Conservation (phyloP, 2,113 vertebrate genomes). For the Misgurnus mizolepis region DNA sequence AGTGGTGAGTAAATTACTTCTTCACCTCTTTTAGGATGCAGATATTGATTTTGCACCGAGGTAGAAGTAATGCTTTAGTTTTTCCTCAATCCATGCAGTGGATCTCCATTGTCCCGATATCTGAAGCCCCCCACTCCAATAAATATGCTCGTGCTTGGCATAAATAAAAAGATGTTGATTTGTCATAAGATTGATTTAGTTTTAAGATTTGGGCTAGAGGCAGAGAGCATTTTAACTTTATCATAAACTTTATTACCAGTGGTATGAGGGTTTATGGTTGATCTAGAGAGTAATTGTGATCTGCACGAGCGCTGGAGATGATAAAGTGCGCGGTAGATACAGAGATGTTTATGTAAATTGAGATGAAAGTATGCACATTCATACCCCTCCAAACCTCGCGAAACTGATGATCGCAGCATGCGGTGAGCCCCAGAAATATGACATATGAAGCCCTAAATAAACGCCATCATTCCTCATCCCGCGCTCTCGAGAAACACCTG, state of each 20-base stretch:
- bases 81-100: not conserved
- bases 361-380: slow-evolving; percentile 23
- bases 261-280: too few species aligned
- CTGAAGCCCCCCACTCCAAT: not conserved
- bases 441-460: slow-evolving; percentile 31
- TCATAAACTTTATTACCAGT: too few species aligned
- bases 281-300: not conserved
- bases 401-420: slow-evolving; percentile 38
- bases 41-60: slow-evolving; percentile 40
- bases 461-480: slow-evolving; percentile 20
- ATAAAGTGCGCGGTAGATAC: not conserved
- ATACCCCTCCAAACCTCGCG: not conserved
- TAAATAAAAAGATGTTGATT: too few species aligned
- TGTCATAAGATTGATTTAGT: too few species aligned
- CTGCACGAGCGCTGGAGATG: not conserved
- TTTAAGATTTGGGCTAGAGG: too few species aligned
- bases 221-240: too few species aligned
- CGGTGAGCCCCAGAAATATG: not conserved
- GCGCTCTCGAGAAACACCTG: slow-evolving; percentile 12
- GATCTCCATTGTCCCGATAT: not conserved
- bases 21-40: slow-evolving; percentile 14
- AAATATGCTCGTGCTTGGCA: too few species aligned
- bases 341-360: slow-evolving; percentile 29
- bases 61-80: slow-evolving; percentile 35
- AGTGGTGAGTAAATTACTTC: slow-evolving; percentile 33